A percentile compares a stretch with the other conserved stretches of the same genome.
Evolutionary conservation across 92 coral and sea anemone species (phyloP).

Genomic region (Muricea muricata): DNA sequence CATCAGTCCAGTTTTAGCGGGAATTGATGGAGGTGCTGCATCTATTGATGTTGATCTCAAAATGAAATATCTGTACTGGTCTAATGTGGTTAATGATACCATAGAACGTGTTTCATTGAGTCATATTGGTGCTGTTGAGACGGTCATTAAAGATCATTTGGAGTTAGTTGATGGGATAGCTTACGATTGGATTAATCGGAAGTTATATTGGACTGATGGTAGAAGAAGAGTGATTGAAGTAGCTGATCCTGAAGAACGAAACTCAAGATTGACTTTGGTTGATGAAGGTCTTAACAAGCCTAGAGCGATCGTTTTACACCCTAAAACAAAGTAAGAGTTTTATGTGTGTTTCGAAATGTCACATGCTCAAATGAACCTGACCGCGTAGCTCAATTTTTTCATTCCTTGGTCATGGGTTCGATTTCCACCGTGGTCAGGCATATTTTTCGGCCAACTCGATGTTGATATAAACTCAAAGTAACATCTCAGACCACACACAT

Average conservation of each 20-base stretch:
- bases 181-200: constrained; percentile 93
- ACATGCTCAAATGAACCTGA: too few relatives aligned
- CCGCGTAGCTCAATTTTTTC: too few relatives aligned
- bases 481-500: too few relatives aligned
- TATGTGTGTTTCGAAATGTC: too few relatives aligned
- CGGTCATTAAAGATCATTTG: not conserved
- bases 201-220: constrained; percentile 97
- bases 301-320: constrained; percentile 90
- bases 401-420: too few relatives aligned
- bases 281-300: constrained; percentile 78
- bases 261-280: constrained; percentile 75
- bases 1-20: constrained; percentile 42
- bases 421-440: too few relatives aligned
- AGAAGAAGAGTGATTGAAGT: constrained; percentile 93
- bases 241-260: constrained; percentile 77
- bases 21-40: constrained; percentile 68
- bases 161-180: constrained; percentile 80
- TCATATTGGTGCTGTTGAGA: constrained; percentile 75
- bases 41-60: constrained; percentile 89
- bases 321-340: constrained; percentile 75
- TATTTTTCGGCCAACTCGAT: too few relatives aligned
- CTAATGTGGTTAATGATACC: constrained; percentile 77
- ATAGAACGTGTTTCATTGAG: constrained; percentile 81
- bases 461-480: too few relatives aligned
- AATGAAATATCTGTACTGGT: constrained; percentile 88